Evolutionary conservation across 2,888 invertebrate genomes (phyloP), one percentile per base, ranked within the genome.

Genomic region (Limenitis camilla): DNA sequence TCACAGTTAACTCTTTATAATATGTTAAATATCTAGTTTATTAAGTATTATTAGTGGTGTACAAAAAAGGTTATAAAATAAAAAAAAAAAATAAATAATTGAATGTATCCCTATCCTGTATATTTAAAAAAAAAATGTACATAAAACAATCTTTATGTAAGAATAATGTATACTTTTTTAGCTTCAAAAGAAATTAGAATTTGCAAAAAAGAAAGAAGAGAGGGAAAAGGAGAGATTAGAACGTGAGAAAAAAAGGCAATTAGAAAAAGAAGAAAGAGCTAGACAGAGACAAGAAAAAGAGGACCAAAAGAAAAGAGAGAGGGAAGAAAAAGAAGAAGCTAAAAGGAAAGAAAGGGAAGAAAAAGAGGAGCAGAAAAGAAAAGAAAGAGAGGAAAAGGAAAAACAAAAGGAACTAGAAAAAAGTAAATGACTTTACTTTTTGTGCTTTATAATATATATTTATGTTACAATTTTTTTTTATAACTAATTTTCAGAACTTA

Each of bases 181-280:
- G 81, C 46, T 89, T 3, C 89, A 90, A 67, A 91, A 89, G 65
- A 89, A 88, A 67, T 53, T 89, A 41, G 90, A 91, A 67, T 87
- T 81, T 10, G 86, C 87, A 5, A 91, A 90, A 64, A 90, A 86
- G 67, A 87, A 76, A 39, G 89, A 90, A 61, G 90, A 90, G 62
- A 83, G 77, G 50, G 85, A 89, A 58, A 86, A 80, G 63, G 79
- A 89, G 67, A 86, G 74, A 72, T 71, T 73, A 40, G 89, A 89
- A 49, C 65, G 77, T 19, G 86, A 88, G 36, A 76, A 75, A 54
- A 81, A 83, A 60, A 78, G 68, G 56, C 82, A 77, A 55, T 79
- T 81, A 56, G 88, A 87, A 52, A 88, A 88, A 66, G 87, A 88
- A 40, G 88, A 89, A 46, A 76, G 81, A 53, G 86, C 84, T 6